Percentiles rank a stretch among this genome's conserved stretches.
Evolutionary conservation across 2,888 invertebrate species (phyloP).

Genomic region (Apotomis turbidana): DNA sequence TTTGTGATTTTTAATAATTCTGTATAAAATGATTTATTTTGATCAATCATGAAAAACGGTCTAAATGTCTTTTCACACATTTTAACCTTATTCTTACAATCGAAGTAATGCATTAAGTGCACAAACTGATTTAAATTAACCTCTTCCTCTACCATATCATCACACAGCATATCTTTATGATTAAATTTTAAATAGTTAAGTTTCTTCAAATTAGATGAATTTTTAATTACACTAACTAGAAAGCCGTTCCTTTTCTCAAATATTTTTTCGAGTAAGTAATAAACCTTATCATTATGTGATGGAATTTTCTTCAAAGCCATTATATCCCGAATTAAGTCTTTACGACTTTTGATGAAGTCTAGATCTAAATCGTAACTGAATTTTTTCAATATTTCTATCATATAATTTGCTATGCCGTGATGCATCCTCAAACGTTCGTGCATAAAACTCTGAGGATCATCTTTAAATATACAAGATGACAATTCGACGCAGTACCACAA

Average conservation of each 20-base stretch:
- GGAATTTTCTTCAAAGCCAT: conserved; percentile 53
- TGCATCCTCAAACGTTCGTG: conserved; percentile 55
- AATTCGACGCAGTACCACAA: conserved; percentile 60
- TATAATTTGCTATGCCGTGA: conserved; percentile 49
- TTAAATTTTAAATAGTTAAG: conserved; percentile 54
- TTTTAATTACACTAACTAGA: conserved; percentile 52
- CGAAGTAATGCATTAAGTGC: conserved; percentile 47
- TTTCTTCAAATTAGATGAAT: conserved; percentile 50
- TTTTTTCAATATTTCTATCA: conserved; percentile 55
- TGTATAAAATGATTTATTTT: conserved; percentile 52
- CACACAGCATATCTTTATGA: conserved; percentile 50
- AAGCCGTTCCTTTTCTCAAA: conserved; percentile 54
- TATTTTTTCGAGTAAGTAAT: conserved; percentile 51
- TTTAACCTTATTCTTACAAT: conserved; percentile 31
- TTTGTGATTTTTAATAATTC: conserved; percentile 46
- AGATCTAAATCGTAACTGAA: conserved; percentile 53
- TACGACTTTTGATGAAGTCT: conserved; percentile 49
- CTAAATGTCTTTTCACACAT: conserved; percentile 52
- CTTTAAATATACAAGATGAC: conserved; percentile 55
- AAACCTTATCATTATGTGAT: conserved; percentile 47
- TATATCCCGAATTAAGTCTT: conserved; percentile 51
- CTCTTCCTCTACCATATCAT: conserved; percentile 45
- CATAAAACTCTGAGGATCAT: conserved; percentile 48
- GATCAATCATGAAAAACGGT: conserved; percentile 49
- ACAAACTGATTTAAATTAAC: conserved; percentile 53